A percentile compares a stretch with the other conserved stretches of the same genome.
These are phyloP conservation scores for Pionites leucogaster DNA, from an alignment of 2,113 vertebrate genomes.

Conservation along the genomic window DNA sequence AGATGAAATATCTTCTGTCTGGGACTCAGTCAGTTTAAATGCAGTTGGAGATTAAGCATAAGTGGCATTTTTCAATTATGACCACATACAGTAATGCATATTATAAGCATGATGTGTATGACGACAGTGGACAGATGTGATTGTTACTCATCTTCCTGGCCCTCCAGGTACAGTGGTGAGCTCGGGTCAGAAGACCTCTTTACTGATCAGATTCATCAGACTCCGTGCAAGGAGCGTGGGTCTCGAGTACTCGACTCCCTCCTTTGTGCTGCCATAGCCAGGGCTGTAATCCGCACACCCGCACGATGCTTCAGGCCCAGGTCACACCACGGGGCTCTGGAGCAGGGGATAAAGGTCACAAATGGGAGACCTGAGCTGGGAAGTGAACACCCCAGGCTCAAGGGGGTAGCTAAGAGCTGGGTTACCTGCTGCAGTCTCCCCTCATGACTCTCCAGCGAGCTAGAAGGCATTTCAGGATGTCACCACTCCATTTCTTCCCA, in stretches of 20 bases:
- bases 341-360: neutral
- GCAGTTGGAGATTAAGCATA: neutral
- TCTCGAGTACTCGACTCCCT: accelerated
- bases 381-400: neutral
- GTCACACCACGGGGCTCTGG: accelerated
- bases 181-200: neutral
- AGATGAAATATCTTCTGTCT: neutral
- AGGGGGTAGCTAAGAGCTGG: neutral
- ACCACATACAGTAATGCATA: neutral
- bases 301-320: accelerated
- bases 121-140: neutral
- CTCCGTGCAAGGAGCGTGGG: neutral
- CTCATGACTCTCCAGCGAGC: neutral
- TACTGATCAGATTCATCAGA: neutral
- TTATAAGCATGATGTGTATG: neutral
- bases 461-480: neutral
- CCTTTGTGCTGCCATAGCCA: neutral
- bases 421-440: neutral
- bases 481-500: neutral
- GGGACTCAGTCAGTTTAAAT: neutral
- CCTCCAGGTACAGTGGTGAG: neutral
- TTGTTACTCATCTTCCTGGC: neutral
- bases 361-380: neutral
- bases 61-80: neutral
- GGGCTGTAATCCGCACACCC: accelerated